phyloP scores from a whole-genome alignment of 37 sponge, comb jelly and placozoan species.

The Oscarella lobularis region DNA sequence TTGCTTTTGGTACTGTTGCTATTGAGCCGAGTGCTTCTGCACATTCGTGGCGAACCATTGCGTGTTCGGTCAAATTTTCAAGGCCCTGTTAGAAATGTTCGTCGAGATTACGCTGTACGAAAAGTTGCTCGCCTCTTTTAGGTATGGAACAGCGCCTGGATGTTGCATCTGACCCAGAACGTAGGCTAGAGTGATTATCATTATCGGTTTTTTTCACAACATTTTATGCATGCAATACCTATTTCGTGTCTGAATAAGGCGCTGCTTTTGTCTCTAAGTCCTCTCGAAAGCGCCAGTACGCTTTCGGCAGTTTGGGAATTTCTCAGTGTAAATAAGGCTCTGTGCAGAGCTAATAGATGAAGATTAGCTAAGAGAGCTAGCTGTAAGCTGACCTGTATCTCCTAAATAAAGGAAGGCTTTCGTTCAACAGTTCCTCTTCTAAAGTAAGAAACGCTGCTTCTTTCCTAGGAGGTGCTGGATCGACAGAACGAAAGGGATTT shows the following conservation, averaged over 20 bases:
- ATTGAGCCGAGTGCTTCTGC: conserved; percentile 98
- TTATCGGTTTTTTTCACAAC: neutral
- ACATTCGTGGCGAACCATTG: conserved; percentile 97
- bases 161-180: conserved; percentile 94
- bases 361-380: neutral
- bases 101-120: neutral
- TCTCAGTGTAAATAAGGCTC: conserved; percentile 86
- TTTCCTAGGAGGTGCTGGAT: conserved; percentile 86
- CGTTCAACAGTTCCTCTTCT: conserved; percentile 21
- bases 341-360: too few species aligned
- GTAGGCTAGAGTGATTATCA: conserved; percentile 54
- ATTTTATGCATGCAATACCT: conserved; percentile 8
- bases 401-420: conserved; percentile 43
- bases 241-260: conserved; percentile 89
- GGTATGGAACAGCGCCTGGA: conserved; percentile 35
- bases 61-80: conserved; percentile 46
- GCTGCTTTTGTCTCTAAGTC: conserved; percentile 48
- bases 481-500: conserved; percentile 72
- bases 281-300: conserved; percentile 26
- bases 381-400: conserved; percentile 36
- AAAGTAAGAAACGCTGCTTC: conserved; percentile 16
- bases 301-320: neutral
- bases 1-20: conserved; percentile 25
- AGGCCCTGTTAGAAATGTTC: conserved; percentile 16
- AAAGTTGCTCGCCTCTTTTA: conserved; percentile 10